Evolutionary conservation across 2,888 invertebrate species (phyloP).

Genomic region (Amphiduros pacificus): DNA sequence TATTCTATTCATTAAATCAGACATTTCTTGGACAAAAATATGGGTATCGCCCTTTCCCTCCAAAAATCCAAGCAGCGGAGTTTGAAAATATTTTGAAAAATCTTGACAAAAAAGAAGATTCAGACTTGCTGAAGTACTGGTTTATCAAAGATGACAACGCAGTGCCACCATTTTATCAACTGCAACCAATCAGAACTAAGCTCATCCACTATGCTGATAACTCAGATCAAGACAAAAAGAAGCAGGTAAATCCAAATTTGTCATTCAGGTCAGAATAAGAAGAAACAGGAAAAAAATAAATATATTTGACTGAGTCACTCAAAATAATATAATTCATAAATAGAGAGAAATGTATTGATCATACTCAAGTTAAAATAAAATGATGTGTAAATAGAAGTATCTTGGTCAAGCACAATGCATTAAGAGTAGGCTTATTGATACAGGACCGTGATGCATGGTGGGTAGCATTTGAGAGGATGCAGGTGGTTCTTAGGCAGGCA

Average conservation of each 20-base stretch:
- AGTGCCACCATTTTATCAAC: conserved; percentile 75
- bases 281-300: too few relatives aligned
- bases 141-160: conserved; percentile 74
- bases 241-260: too few relatives aligned
- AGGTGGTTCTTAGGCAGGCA: background rate
- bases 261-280: too few relatives aligned
- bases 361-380: too few relatives aligned
- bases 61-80: conserved; percentile 4
- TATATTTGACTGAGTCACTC: too few relatives aligned
- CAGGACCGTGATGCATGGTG: conserved; percentile 1
- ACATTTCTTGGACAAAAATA: conserved; percentile 13
- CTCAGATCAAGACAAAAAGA: conserved; percentile 7
- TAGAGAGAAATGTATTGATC: too few relatives aligned
- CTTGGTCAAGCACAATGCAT: too few relatives aligned
- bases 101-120: background rate
- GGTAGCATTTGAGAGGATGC: conserved; percentile 1
- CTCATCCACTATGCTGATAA: conserved; percentile 7
- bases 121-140: conserved; percentile 55
- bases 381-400: too few relatives aligned
- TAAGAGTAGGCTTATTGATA: too few relatives aligned
- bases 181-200: conserved; percentile 65
- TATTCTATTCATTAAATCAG: too few relatives aligned
- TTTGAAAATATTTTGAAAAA: conserved; percentile 7
- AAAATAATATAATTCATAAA: too few relatives aligned
- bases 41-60: conserved; percentile 12